Base-by-base conservation (phyloP, 2,888 invertebrate genomes). In the Ornithoptera alexandrae region DNA sequence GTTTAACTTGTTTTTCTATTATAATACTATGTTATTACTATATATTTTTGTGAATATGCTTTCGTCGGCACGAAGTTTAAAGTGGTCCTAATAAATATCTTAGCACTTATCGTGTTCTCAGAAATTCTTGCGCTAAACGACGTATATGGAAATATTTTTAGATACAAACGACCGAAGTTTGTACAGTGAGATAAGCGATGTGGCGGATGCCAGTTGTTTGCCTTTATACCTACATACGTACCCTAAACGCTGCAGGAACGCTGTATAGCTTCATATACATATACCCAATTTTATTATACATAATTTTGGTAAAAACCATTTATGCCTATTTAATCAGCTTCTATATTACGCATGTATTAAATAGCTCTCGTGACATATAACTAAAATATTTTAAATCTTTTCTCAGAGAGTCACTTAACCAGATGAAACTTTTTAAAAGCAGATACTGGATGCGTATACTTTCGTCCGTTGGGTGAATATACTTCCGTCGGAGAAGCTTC, bases 131-230 rank as follows among this genome's bases (percentile, higher is more conserved):
- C 79, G 77, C 78, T 80, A 80, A 78, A 75, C 79, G 77, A 74
- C 77, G 80, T 82, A 79, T 86, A 87, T 89, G 89, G 88, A 89
- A 89, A 89, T 90, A 90, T 89, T 90, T 85, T 84, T 79, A 89
- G 89, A 90, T 90, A 90, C 82, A 81, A 77, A 75, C 72, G 73
- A 66, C 71, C 80, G 72, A 76, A 79, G 90, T 90, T 90, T 90
- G 84, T 77, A 80, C 77, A 85, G 84, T 75, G 83, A 86, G 90
- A 90, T 90, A 90, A 90, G 87, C 85, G 79, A 79, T 79, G 85
- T 84, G 84, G 74, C 78, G 79, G 88, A 89, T 89, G 87, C 84
- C 79, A 77, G 75, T 70, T 87, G 78, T 86, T 75, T 79, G 76
- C 65, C 56, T 65, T 65, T 17, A 65, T 64, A 68, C 64, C 59